Base-by-base conservation (phyloP, 1,140 invertebrate genomes). In the Hydropsyche tenuis region DNA sequence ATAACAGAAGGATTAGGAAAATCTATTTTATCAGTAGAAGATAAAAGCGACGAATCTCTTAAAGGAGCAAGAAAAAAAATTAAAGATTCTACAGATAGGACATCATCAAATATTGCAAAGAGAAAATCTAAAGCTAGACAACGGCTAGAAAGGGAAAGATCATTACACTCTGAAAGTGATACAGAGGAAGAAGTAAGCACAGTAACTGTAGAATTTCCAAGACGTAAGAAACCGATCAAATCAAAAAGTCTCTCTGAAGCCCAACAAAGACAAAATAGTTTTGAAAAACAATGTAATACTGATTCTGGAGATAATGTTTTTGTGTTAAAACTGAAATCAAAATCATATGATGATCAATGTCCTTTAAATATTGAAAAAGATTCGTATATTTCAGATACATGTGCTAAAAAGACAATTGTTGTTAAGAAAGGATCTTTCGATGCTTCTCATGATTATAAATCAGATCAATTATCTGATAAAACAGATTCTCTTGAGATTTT, bases 161-260 rank as follows among this genome's bases (percentile, higher is more conserved):
- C 85, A 1, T 83, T 85, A 65, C 85, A 84, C n/a, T 85, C 85
- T 9, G 84, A 85, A 64, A 85, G 81, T 75, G 85, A 86, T 71
- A 82, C 82, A 1, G 85, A 85, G 69, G 81, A 78, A 5, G 84
- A 85, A 27, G 81, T 85, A 0, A 83, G 84, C 73, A 86, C 84
- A 3, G 82, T 86, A 0, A 86, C 85, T 18, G 83, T 86, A 0
- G 85, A 86, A 76, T 84, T 86, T 76, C 85, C 85, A 2, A 81
- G 82, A 74, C 79, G 85, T 79, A 77, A 81, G 25, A 86, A 86
- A 78, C 27, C 69, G 1, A 11, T 74, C 7, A 79, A 83, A 64
- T 81, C 82, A 3, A 78, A 83, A 70, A 76, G 81, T 53, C 79
- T 81, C 12, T 84, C 84, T 5, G 85, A 86, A 70, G 82, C 80